phyloP scores from a whole-genome alignment of 2,113 vertebrate species.

The Plestiodon gilberti region DNA sequence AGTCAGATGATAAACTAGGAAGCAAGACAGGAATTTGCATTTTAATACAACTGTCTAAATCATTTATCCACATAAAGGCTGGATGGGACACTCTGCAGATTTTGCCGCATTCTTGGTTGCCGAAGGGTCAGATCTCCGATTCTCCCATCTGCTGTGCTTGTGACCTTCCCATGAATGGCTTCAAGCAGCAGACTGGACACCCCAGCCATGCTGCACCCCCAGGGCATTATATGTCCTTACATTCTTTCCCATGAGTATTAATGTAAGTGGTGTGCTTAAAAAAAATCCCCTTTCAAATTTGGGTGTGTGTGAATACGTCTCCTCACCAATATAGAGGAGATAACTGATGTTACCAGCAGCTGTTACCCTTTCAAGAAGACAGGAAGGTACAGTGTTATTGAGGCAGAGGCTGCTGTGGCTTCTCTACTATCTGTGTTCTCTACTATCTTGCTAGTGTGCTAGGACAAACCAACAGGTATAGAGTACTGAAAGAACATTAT shows the following conservation, averaged over 20 bases:
- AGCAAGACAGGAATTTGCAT: constrained; percentile 88
- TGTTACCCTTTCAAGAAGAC: neutral
- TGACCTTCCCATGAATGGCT: neutral
- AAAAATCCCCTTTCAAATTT: neutral
- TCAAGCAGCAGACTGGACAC: neutral
- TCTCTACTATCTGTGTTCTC: too few relatives aligned
- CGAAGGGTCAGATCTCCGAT: neutral
- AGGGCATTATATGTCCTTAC: neutral
- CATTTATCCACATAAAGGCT: constrained; percentile 57
- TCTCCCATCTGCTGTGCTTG: neutral
- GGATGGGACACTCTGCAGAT: constrained; percentile 42
- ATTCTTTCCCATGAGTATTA: neutral
- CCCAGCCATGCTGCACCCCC: neutral
- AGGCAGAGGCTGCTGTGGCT: neutral
- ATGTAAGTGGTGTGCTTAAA: neutral
- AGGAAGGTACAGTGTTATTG: neutral
- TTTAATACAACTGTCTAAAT: constrained; percentile 88
- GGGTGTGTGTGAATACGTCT: neutral
- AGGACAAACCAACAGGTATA: neutral
- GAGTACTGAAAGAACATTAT: neutral
- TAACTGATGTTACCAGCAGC: neutral
- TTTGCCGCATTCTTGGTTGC: neutral
- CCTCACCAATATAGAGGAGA: neutral
- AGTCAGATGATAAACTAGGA: constrained; percentile 86
- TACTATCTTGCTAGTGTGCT: neutral